A percentile compares a stretch with the other conserved stretches of the same genome.
These are phyloP conservation scores for Miltochrista miniata DNA, from an alignment of 2,888 invertebrate genomes.

Conservation along the genomic window DNA sequence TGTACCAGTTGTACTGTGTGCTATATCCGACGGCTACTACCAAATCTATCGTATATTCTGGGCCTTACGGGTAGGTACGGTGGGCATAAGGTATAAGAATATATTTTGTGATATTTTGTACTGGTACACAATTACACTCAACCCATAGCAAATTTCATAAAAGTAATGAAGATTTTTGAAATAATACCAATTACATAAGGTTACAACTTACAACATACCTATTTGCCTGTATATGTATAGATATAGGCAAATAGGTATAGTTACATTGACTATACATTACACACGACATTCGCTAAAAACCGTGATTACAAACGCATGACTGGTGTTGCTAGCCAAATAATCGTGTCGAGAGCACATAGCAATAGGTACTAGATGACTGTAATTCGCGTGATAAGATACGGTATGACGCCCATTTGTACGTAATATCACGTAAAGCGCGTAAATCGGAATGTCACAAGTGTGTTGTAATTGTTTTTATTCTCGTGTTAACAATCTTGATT, in stretches of 20 bases:
- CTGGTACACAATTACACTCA: too few species aligned
- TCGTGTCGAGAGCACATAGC: conserved; percentile 19
- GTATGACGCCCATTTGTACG: conserved; percentile 13
- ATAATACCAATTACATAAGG: too few species aligned
- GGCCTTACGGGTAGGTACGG: too few species aligned
- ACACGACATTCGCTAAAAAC: conserved; percentile 43
- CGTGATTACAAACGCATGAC: conserved; percentile 29
- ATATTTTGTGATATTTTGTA: too few species aligned
- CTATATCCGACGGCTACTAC: conserved; percentile 19
- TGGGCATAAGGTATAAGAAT: too few species aligned
- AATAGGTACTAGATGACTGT: conserved; percentile 29
- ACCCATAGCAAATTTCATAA: too few species aligned
- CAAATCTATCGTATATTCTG: conserved; percentile 22
- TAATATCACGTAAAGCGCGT: conserved; percentile 17
- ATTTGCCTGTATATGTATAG: too few species aligned
- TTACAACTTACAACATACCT: too few species aligned
- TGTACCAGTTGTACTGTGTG: conserved; percentile 18
- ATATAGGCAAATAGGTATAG: too few species aligned
- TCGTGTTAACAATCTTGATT: background rate
- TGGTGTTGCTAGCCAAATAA: conserved; percentile 43
- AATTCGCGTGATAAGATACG: conserved; percentile 22
- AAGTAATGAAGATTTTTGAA: too few species aligned
- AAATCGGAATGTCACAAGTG: conserved; percentile 8
- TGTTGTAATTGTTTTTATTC: background rate
- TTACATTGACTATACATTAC: too few species aligned